phyloP scores from a whole-genome alignment of 2,797 vertebrate species.

The Holocentrus rufus region DNA sequence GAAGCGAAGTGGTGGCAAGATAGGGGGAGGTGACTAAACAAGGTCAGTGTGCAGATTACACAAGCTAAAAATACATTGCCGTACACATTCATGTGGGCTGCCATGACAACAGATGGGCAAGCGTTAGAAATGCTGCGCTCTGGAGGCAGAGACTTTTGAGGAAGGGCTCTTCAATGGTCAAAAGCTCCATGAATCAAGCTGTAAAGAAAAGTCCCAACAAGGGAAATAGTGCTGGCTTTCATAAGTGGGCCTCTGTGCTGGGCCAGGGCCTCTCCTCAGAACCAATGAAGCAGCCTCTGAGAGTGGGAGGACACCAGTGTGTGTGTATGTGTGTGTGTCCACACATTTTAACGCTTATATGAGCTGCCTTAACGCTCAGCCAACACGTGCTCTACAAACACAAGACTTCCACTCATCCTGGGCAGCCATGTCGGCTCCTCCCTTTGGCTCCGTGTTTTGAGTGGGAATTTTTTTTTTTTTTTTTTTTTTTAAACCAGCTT shows the following conservation, averaged over 20 bases:
- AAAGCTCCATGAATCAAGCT: conserved; percentile 71
- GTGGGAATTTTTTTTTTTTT: background rate
- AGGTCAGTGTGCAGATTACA: conserved; percentile 79
- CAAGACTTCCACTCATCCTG: conserved; percentile 18
- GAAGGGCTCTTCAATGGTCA: conserved; percentile 62
- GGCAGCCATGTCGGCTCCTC: conserved; percentile 23
- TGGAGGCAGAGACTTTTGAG: conserved; percentile 53
- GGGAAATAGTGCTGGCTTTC: conserved; percentile 70
- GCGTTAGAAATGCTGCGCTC: conserved; percentile 61
- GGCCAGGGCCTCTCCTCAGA: conserved; percentile 54
- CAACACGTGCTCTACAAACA: conserved; percentile 1
- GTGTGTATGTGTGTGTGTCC: conserved; percentile 13
- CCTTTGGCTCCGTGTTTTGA: background rate
- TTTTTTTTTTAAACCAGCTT: background rate
- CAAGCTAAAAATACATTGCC: conserved; percentile 78
- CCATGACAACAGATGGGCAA: conserved; percentile 80
- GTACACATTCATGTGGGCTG: conserved; percentile 66
- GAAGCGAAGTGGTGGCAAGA: conserved; percentile 53
- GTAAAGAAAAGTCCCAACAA: conserved; percentile 53
- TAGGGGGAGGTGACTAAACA: conserved; percentile 71
- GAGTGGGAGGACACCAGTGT: conserved; percentile 28
- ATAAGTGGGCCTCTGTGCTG: conserved; percentile 63
- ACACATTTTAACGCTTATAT: conserved; percentile 15
- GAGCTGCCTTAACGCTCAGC: conserved; percentile 34
- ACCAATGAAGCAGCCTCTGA: conserved; percentile 49